phyloP scores from a whole-genome alignment of 2,113 vertebrate genomes.

The Carlito syrichta region DNA sequence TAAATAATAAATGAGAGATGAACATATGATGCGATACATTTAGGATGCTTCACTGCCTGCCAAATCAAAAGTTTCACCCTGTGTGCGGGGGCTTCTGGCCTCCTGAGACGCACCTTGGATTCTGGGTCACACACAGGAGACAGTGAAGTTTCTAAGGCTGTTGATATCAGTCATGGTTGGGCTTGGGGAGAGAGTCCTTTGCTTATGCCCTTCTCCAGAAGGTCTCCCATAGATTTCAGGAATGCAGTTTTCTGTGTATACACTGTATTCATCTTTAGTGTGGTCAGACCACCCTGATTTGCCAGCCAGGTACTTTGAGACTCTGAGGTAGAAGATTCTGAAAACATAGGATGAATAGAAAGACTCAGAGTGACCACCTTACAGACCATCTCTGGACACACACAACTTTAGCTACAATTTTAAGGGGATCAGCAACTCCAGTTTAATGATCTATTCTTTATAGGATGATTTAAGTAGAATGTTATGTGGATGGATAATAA shows the following conservation, averaged over 20 bases:
- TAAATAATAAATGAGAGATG: slow-evolving; percentile 35
- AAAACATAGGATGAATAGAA: background rate
- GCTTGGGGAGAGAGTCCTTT: background rate
- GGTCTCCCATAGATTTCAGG: background rate
- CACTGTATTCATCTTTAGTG: background rate
- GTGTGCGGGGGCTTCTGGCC: background rate
- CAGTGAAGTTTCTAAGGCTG: background rate
- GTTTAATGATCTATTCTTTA: background rate
- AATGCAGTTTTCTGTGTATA: background rate
- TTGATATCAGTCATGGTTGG: background rate
- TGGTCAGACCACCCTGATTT: background rate
- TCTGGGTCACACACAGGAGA: background rate
- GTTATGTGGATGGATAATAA: background rate
- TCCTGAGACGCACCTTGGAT: background rate
- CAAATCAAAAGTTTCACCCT: background rate
- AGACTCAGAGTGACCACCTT: background rate
- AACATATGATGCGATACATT: background rate
- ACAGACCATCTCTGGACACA: background rate
- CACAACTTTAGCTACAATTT: background rate
- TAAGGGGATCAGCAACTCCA: background rate
- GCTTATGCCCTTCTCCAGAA: background rate
- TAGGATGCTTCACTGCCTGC: background rate
- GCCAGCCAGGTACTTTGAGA: background rate
- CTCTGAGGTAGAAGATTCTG: background rate
- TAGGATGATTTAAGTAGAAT: background rate